phyloP scores from a whole-genome alignment of 2,797 vertebrate genomes.

The Mycteria americana region DNA sequence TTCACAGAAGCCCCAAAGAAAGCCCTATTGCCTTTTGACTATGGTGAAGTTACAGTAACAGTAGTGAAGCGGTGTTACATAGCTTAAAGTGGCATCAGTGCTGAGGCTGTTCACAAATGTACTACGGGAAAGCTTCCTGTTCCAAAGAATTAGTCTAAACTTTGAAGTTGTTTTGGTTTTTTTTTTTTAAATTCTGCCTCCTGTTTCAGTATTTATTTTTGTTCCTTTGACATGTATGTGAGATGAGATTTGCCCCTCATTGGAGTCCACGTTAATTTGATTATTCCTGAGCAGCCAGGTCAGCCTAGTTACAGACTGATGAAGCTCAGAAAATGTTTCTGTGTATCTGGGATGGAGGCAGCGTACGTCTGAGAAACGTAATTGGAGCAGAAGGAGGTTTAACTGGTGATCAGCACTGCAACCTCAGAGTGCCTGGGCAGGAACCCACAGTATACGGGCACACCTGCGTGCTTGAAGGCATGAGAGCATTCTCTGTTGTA shows the following conservation, averaged over 20 bases:
- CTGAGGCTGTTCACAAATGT: neutral
- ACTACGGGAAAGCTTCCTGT: accelerated
- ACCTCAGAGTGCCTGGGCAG: no score
- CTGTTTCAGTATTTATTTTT: neutral
- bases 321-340: accelerated
- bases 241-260: neutral
- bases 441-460: accelerated
- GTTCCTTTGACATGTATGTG: accelerated
- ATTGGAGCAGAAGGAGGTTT: neutral
- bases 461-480: accelerated
- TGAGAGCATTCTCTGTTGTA: neutral
- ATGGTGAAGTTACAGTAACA: neutral
- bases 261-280: accelerated
- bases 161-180: no score
- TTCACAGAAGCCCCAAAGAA: neutral
- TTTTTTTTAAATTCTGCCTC: neutral
- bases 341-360: neutral
- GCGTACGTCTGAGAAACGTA: neutral
- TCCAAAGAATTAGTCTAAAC: neutral
- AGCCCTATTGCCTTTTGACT: neutral
- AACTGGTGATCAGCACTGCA: neutral
- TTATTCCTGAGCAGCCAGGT: neutral
- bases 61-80: accelerated
- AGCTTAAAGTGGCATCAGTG: no score
- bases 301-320: neutral